Base-by-base conservation (phyloP, 30 jellyfish, hydroid and myxozoan species). In the Euphysa ruthae region DNA sequence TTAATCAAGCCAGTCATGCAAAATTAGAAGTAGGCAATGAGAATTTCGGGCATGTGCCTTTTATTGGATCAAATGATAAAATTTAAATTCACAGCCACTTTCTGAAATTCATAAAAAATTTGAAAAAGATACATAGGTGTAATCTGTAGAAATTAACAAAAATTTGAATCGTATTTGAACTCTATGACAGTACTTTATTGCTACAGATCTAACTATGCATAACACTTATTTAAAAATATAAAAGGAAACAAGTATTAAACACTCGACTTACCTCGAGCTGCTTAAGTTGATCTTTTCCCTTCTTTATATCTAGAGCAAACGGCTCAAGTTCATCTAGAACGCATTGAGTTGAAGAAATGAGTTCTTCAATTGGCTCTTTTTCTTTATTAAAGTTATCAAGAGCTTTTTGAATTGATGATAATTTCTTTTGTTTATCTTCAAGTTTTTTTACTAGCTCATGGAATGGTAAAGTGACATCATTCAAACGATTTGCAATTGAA, bases 281-380 rank as follows among this genome's bases (percentile, higher is more conserved):
- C 14, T 63, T 61, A 0, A 81, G 24, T 44, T 81, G 93, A 21
- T 74, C 81, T 58, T 81, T 84, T 4, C 94, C 98, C 71, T 71
- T 71, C 30, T 54, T 83, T 1, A 70, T 15, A 62, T 80, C 93
- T 22, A 76, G 58, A 12, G 88, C 93, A 44, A 88, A 80, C 12
- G 94, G 98, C 52, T 61, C 87, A 0, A 31, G 26, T 61, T 79
- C 76, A 50, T 79, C 87, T 60, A 88, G 46, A 23, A 79, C 66
- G 12, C 56, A 42, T 15, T 79, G 84, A n/a, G 92, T 74, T 46
- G 78, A 82, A 7, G 69, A 34, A 63, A 88, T 66, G 23, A 64
- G 76, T 71, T 88, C 95, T 23, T 66, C 95, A 68, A 88, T 42
- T 18, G 94, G 95, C 62, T 46, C 56, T 52, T 79, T 79, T 49